These are phyloP conservation scores for Phenganax subtilis DNA, from an alignment of 92 coral and sea anemone genomes.

Conservation along the genomic window DNA sequence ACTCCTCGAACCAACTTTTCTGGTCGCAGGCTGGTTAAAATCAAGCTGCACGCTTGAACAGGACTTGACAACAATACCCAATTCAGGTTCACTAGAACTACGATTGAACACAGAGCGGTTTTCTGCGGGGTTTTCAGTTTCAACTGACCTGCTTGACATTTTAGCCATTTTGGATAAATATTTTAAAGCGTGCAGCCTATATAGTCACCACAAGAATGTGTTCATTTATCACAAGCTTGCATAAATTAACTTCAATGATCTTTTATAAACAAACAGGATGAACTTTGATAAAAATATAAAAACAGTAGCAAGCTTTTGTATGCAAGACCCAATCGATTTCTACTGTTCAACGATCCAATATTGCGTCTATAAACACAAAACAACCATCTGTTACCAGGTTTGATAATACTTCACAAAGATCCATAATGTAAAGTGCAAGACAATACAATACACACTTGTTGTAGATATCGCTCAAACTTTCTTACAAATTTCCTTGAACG, in stretches of 20 bases:
- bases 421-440: not conserved
- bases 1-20: not conserved
- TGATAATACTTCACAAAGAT: not conserved
- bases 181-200: not conserved
- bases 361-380: not conserved
- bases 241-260: not conserved
- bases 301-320: too few relatives aligned
- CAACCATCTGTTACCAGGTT: not conserved
- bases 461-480: not conserved
- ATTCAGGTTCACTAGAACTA: slow-evolving; percentile 71
- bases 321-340: not conserved
- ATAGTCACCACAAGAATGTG: not conserved
- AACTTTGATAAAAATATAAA: too few relatives aligned
- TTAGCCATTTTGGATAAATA: slow-evolving; percentile 6
- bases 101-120: slow-evolving; percentile 44
- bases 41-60: slow-evolving; percentile 11
- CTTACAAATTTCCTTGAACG: not conserved
- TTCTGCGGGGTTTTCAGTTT: not conserved
- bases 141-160: not conserved
- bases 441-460: not conserved
- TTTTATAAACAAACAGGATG: not conserved
- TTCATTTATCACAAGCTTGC: not conserved
- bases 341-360: not conserved
- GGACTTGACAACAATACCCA: slow-evolving; percentile 33
- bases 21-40: not conserved